These are phyloP conservation scores for Pseudomyrmex cubaensis DNA, from an alignment of 1,140 invertebrate genomes.

Conservation along the genomic window DNA sequence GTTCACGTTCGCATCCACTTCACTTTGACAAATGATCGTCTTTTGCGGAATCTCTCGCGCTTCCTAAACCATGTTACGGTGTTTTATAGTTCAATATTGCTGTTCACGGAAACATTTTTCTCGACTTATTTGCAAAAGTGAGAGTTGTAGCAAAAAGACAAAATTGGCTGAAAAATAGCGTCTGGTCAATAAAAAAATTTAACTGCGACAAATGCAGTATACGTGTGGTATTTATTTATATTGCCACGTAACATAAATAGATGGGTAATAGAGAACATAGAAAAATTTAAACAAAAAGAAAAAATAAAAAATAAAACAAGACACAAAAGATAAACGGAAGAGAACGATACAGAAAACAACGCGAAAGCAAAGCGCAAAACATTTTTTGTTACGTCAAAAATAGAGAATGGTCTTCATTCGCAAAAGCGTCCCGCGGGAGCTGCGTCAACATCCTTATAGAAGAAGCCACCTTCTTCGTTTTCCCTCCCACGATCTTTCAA, in stretches of 20 bases:
- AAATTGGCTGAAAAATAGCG: not conserved
- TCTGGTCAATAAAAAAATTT: not conserved
- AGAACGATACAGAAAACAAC: not conserved
- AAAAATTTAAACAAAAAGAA: conserved; percentile 14
- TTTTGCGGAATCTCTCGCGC: conserved; percentile 52
- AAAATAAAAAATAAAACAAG: conserved; percentile 54
- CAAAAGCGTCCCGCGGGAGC: conserved; percentile 83
- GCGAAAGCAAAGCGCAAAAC: conserved; percentile 38
- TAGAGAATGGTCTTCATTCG: conserved; percentile 76
- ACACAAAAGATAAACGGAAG: conserved; percentile 52
- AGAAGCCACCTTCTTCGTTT: conserved; percentile 67
- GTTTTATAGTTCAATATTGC: conserved; percentile 59
- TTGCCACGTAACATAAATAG: not conserved
- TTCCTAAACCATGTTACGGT: not conserved
- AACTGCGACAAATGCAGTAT: not conserved
- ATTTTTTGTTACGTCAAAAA: conserved; percentile 74
- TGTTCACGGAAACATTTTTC: conserved; percentile 9
- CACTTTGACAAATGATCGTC: conserved; percentile 75
- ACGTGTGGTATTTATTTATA: not conserved
- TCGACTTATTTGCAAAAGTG: conserved; percentile 13
- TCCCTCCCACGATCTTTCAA: conserved; percentile 27
- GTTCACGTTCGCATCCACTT: conserved; percentile 76
- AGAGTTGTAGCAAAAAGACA: not conserved
- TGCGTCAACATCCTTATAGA: conserved; percentile 80
- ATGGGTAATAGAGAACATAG: not conserved